These are phyloP conservation scores for Acronicta aceris DNA, from an alignment of 2,888 invertebrate genomes.

Conservation along the genomic window DNA sequence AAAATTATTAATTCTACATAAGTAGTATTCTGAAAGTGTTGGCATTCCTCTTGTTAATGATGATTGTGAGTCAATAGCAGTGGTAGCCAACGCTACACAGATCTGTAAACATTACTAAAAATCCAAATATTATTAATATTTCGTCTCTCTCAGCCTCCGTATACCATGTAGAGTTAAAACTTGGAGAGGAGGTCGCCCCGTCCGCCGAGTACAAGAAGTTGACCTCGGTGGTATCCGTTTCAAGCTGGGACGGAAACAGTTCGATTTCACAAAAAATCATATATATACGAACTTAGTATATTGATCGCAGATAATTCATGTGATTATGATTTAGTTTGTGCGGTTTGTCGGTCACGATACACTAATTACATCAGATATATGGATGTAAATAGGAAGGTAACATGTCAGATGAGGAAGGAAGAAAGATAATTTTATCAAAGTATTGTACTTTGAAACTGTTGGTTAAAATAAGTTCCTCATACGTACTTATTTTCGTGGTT, in stretches of 20 bases:
- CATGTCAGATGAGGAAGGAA: constrained; percentile 24
- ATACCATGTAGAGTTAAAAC: constrained; percentile 14
- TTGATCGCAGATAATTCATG: constrained; percentile 44
- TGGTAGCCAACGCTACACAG: no score
- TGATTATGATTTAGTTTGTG: constrained; percentile 32
- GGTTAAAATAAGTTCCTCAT: no score
- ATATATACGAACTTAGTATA: constrained; percentile 32
- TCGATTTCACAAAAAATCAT: constrained; percentile 66
- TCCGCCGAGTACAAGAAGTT: constrained; percentile 57
- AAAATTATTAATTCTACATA: no score
- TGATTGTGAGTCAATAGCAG: no score
- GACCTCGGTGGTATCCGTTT: constrained; percentile 80
- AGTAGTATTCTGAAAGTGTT: no score
- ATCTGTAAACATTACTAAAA: neutral
- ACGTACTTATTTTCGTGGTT: no score
- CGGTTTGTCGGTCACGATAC: constrained; percentile 44
- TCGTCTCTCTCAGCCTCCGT: constrained; percentile 6
- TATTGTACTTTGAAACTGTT: neutral
- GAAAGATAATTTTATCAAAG: constrained; percentile 2
- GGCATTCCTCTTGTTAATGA: no score
- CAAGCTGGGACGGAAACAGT: constrained; percentile 72
- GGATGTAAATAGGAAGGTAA: constrained; percentile 2
- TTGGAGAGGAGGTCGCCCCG: constrained; percentile 44
- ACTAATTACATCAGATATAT: constrained; percentile 13
- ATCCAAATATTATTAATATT: constrained; percentile 3